Conservation (phyloP, 2,113 vertebrate genomes). For the Dolichallabes microphthalmus region DNA sequence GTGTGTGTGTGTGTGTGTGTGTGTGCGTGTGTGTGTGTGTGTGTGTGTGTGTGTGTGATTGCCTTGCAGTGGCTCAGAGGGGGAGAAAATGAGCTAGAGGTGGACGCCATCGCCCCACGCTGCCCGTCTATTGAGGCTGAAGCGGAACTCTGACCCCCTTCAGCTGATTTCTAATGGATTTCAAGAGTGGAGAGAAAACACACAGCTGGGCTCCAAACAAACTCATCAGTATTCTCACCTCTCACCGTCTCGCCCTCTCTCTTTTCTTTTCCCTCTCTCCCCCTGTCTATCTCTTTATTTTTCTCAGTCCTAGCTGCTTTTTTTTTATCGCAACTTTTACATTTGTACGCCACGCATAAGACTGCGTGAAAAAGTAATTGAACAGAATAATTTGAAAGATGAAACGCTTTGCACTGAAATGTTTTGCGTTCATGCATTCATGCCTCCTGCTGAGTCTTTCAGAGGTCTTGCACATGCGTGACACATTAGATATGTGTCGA, state of each 20-base stretch:
- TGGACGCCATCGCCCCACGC: conserved; percentile 61
- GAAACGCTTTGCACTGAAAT: neutral
- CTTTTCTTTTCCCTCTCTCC: conserved; percentile 33
- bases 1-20: conserved; percentile 30
- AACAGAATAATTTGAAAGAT: neutral
- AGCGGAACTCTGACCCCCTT: conserved; percentile 70
- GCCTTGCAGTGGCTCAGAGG: conserved; percentile 65
- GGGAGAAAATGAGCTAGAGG: conserved; percentile 76
- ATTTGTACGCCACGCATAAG: neutral
- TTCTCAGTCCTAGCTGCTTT: conserved; percentile 16
- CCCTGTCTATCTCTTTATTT: neutral
- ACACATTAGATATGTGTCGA: neutral
- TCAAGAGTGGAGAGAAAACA: conserved; percentile 73
- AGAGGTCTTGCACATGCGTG: neutral
- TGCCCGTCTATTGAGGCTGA: conserved; percentile 63
- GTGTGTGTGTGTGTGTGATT: conserved; percentile 61
- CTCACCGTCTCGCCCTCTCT: conserved; percentile 44
- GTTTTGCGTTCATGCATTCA: neutral
- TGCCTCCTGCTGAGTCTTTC: neutral
- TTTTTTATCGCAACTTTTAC: neutral
- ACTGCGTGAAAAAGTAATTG: neutral
- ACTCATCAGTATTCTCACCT: conserved; percentile 62
- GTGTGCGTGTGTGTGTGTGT: conserved; percentile 22
- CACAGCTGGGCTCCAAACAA: conserved; percentile 77
- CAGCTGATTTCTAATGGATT: conserved; percentile 77